A percentile compares a stretch with the other conserved stretches of the same genome.
Evolutionary conservation across 2,113 vertebrate genomes (phyloP).

Genomic region (Epinephelus moara): DNA sequence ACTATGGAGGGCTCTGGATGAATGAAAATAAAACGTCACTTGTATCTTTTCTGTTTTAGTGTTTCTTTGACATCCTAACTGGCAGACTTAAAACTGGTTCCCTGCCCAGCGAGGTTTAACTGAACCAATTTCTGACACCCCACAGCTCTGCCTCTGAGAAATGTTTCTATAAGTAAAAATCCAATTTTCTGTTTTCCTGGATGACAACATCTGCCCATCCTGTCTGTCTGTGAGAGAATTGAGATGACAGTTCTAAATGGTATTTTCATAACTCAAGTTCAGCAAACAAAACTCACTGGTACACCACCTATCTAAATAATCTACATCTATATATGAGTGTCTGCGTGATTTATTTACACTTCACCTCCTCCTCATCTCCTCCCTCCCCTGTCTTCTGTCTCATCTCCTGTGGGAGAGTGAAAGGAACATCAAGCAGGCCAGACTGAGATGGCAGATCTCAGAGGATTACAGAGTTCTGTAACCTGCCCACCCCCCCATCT

Average conservation of each 20-base stretch:
- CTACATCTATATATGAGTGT: slow-evolving; percentile 13
- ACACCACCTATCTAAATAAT: slow-evolving; percentile 21
- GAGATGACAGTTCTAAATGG: slow-evolving; percentile 40
- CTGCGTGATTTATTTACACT: slow-evolving; percentile 48
- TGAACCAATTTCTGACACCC: slow-evolving; percentile 43
- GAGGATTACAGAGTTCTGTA: slow-evolving; percentile 17
- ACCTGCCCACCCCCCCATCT: not conserved
- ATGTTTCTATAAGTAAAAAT: slow-evolving; percentile 47
- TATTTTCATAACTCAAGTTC: slow-evolving; percentile 24
- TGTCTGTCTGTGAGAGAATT: slow-evolving; percentile 15
- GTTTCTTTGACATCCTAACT: slow-evolving; percentile 23
- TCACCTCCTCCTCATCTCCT: not conserved
- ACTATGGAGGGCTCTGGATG: not conserved
- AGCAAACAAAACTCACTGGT: not conserved
- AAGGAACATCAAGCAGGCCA: slow-evolving; percentile 35
- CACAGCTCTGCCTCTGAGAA: slow-evolving; percentile 46
- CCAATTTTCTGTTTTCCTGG: slow-evolving; percentile 52
- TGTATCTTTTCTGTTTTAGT: not conserved
- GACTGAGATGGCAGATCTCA: slow-evolving; percentile 30
- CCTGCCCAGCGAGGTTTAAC: slow-evolving; percentile 44
- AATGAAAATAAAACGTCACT: not conserved
- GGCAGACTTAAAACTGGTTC: slow-evolving; percentile 25
- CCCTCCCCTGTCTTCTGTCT: slow-evolving; percentile 9
- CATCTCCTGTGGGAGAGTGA: slow-evolving; percentile 29
- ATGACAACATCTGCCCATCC: slow-evolving; percentile 39